Evolutionary conservation across 2,797 vertebrate genomes (phyloP).

Genomic region (Cossypha dichroa): DNA sequence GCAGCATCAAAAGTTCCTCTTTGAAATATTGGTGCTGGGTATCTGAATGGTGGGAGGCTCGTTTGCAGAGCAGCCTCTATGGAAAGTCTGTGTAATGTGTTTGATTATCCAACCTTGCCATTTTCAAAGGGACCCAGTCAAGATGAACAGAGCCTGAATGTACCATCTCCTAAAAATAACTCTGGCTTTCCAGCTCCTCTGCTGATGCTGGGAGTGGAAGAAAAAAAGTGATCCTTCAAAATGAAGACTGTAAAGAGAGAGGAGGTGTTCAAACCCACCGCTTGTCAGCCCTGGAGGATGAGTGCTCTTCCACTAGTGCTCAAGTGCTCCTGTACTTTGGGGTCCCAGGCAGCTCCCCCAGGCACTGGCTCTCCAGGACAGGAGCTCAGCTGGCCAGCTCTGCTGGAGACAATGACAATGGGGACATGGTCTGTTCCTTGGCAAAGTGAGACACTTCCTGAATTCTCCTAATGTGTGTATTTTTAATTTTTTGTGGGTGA

Average conservation of each 20-base stretch:
- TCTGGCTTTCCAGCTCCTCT: not conserved
- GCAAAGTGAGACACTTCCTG: not conserved
- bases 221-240: not conserved
- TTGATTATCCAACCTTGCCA: slow-evolving; percentile 28
- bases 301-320: not conserved
- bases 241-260: not conserved
- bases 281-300: accelerated
- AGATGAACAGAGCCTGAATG: slow-evolving; percentile 25
- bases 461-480: not conserved
- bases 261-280: accelerated
- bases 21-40: not conserved
- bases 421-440: not conserved
- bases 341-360: not conserved
- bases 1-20: not conserved
- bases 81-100: slow-evolving; percentile 6
- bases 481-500: not conserved
- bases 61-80: not conserved
- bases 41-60: not conserved
- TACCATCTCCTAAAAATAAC: slow-evolving; percentile 40
- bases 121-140: slow-evolving; percentile 31
- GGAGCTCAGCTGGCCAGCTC: not conserved
- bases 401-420: not conserved
- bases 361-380: accelerated
- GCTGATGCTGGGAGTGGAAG: not conserved
- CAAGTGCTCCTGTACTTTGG: accelerated